Conservation (phyloP, 2,888 invertebrate species). For the Bunonema sp. region DNA sequence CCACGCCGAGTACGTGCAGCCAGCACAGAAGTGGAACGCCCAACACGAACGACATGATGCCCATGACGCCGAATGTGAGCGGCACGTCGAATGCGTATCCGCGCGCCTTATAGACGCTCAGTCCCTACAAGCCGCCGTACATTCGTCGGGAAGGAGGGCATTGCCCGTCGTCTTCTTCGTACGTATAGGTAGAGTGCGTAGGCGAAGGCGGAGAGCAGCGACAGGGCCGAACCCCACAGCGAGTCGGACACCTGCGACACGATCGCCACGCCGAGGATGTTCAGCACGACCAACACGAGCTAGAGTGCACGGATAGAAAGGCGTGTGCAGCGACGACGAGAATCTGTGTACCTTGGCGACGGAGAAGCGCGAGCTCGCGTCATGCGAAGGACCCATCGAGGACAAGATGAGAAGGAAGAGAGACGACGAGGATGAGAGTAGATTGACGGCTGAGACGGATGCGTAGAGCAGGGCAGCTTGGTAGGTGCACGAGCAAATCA, state of each 20-base stretch:
- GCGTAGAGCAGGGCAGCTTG: conserved; percentile 71
- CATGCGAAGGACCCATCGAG: too few relatives aligned
- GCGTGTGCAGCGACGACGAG: too few relatives aligned
- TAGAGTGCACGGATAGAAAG: too few relatives aligned
- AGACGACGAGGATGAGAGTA: conserved; percentile 72
- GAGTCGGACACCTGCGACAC: conserved; percentile 30
- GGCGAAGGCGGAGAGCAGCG: conserved; percentile 54
- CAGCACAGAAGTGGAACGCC: conserved; percentile 78
- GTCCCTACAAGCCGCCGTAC: too few relatives aligned
- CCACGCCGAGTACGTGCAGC: conserved; percentile 62
- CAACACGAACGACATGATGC: conserved; percentile 70
- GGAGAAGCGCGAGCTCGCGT: too few relatives aligned
- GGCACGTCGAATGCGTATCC: too few relatives aligned
- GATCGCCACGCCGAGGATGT: conserved; percentile 28
- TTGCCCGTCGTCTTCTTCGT: too few relatives aligned
- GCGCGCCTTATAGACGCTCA: too few relatives aligned
- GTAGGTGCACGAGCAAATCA: conserved; percentile 77
- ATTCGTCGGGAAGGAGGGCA: too few relatives aligned
- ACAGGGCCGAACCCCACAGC: conserved; percentile 20
- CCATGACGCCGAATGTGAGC: conserved; percentile 66
- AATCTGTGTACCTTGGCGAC: too few relatives aligned
- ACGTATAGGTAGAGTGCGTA: conserved; percentile 82
- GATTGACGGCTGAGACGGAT: conserved; percentile 69
- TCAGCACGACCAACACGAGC: conserved; percentile 25
- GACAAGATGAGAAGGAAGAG: conserved; percentile 75